Conservation (phyloP, 2,113 vertebrate genomes). For the Tupaia chinensis region DNA sequence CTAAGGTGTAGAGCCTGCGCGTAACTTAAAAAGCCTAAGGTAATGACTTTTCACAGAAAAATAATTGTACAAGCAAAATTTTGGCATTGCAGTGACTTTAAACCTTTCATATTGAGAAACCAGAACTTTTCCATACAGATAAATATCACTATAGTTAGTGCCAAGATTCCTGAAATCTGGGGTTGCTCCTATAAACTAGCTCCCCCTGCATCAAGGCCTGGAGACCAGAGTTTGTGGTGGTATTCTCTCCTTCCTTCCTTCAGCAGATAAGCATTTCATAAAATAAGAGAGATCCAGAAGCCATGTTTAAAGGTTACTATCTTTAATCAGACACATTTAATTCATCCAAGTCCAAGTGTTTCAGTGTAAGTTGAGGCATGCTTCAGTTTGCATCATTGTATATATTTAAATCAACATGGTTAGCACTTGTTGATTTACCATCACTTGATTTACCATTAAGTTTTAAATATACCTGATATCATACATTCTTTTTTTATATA, state of each 20-base stretch:
- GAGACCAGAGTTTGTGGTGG: not conserved
- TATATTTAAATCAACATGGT: constrained; percentile 7
- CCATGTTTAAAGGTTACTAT: not conserved
- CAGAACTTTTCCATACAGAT: not conserved
- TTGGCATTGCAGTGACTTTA: constrained; percentile 12
- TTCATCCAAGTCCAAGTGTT: not conserved
- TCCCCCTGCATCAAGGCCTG: not conserved
- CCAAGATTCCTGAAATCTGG: not conserved
- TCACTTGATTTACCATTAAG: not conserved
- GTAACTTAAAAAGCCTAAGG: constrained; percentile 22
- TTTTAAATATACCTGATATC: constrained; percentile 51
- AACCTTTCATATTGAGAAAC: constrained; percentile 18
- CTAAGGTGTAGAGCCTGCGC: not conserved
- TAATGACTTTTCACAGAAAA: constrained; percentile 46
- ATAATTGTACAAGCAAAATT: constrained; percentile 11
- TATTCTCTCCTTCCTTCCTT: not conserved
- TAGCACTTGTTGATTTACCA: not conserved
- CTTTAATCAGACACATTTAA: constrained; percentile 35
- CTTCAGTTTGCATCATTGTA: constrained; percentile 37
- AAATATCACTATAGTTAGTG: not conserved
- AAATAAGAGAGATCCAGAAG: constrained; percentile 1
- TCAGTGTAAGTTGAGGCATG: not conserved
- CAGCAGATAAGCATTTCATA: constrained; percentile 14
- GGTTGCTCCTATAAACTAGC: not conserved
- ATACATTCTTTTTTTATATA: not conserved